Evolutionary conservation across 2,113 vertebrate species (phyloP).

Genomic region (Melanerpes formicivorus): DNA sequence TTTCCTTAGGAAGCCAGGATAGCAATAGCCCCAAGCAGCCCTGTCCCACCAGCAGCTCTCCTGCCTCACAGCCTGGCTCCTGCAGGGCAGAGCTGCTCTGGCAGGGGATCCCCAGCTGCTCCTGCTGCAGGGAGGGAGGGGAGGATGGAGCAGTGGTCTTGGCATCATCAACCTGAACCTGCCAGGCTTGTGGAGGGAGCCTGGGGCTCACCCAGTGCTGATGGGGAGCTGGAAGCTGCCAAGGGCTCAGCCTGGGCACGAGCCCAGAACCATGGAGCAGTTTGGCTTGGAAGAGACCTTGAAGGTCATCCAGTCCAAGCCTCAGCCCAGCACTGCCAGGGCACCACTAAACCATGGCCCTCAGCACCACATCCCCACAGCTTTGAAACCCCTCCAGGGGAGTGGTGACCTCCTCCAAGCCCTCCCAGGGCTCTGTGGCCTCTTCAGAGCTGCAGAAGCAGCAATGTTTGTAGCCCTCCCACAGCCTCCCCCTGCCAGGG

Average conservation of each 20-base stretch:
- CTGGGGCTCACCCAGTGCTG: not conserved
- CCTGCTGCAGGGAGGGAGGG: not conserved
- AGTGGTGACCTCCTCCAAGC: not conserved
- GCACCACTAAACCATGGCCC: not conserved
- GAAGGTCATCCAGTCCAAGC: not conserved
- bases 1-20: slow-evolving; percentile 52
- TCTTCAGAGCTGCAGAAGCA: not conserved
- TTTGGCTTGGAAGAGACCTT: not conserved
- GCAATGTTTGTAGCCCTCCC: not conserved
- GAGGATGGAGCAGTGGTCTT: not conserved
- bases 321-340: not conserved
- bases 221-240: not conserved
- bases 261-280: not conserved
- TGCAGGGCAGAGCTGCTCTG: not conserved
- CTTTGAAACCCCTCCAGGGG: not conserved
- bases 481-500: not conserved
- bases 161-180: fast-evolving
- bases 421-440: fast-evolving
- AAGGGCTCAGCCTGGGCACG: fast-evolving
- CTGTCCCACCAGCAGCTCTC: not conserved
- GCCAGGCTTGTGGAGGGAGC: not conserved
- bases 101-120: not conserved
- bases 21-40: slow-evolving; percentile 41
- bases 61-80: not conserved
- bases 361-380: not conserved